phyloP scores from a whole-genome alignment of 1,140 invertebrate species.

The Aporrectodea caliginosa region DNA sequence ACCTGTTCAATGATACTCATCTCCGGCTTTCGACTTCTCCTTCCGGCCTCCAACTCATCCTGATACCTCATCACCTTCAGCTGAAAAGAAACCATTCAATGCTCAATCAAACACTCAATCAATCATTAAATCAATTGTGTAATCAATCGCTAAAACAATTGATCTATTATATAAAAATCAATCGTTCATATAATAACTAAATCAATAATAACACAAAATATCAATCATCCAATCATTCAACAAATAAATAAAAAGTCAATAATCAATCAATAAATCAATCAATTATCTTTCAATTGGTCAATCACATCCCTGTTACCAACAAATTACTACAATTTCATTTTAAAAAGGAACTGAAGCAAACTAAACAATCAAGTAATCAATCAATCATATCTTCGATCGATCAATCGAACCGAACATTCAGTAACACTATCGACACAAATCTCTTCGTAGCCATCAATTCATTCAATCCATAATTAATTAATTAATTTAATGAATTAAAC shows the following conservation, averaged over 20 bases:
- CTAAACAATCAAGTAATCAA: not conserved
- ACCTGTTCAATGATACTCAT: slow-evolving; percentile 79
- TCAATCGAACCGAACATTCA: not conserved
- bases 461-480: not conserved
- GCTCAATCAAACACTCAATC: no score
- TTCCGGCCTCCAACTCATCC: slow-evolving; percentile 87
- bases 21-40: slow-evolving; percentile 66
- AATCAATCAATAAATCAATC: not conserved
- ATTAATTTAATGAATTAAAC: not conserved
- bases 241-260: not conserved
- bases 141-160: no score
- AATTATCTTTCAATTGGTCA: no score
- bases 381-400: not conserved
- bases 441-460: not conserved
- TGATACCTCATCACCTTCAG: slow-evolving; percentile 91
- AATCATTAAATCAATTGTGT: no score
- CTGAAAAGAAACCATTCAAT: slow-evolving; percentile 47
- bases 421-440: not conserved
- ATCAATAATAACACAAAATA: not conserved
- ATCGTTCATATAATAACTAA: not conserved
- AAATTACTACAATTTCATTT: no score
- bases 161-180: no score
- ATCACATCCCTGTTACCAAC: no score
- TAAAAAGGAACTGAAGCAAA: no score
- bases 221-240: no score